phyloP scores from a whole-genome alignment of 1,140 invertebrate genomes.

The Drosophila nigromelanica region DNA sequence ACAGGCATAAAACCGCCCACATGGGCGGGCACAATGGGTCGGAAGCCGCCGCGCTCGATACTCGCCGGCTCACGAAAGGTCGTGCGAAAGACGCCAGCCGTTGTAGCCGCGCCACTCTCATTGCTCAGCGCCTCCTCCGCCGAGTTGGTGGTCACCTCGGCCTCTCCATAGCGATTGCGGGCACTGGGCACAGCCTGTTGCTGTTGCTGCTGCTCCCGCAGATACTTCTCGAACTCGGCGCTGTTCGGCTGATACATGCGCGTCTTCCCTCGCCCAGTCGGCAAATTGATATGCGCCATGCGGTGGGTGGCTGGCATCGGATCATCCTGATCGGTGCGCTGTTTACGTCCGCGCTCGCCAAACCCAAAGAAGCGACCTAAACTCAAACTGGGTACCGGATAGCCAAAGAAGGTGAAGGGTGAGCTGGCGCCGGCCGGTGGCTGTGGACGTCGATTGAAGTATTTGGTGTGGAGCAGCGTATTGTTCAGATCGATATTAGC shows the following conservation, averaged over 20 bases:
- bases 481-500: conserved; percentile 86
- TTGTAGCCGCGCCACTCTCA: conserved; percentile 67
- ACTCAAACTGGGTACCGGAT: conserved; percentile 89
- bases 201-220: conserved; percentile 58
- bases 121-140: conserved; percentile 78
- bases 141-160: conserved; percentile 81
- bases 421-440: conserved; percentile 75
- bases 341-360: conserved; percentile 70
- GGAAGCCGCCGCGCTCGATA: conserved; percentile 89
- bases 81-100: conserved; percentile 78
- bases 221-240: conserved; percentile 81
- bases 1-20: conserved; percentile 88
- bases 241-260: conserved; percentile 83
- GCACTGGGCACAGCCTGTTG: conserved; percentile 45
- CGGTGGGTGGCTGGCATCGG: conserved; percentile 75
- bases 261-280: conserved; percentile 69
- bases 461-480: conserved; percentile 87
- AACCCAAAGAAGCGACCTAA: conserved; percentile 77
- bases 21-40: conserved; percentile 88
- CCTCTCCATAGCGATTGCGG: conserved; percentile 64
- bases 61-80: conserved; percentile 86
- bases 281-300: conserved; percentile 62
- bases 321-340: conserved; percentile 59
- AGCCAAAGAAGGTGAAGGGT: conserved; percentile 92
- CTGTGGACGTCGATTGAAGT: conserved; percentile 84